Evolutionary conservation across 2,113 vertebrate genomes (phyloP), one percentile per base, ranked within the genome.

Genomic region (Empidonax alnorum): DNA sequence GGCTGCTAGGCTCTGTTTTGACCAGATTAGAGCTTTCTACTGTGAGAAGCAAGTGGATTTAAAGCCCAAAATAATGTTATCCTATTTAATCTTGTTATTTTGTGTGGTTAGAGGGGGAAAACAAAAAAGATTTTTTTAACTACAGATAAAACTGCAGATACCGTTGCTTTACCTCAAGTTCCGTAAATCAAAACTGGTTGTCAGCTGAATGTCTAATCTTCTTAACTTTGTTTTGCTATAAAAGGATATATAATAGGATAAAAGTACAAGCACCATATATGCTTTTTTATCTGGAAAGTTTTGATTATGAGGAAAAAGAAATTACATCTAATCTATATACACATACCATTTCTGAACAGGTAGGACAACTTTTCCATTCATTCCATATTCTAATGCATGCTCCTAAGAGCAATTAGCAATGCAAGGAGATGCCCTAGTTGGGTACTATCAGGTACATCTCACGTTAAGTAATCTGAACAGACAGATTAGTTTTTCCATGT

Each of bases 401-500:
- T 71, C 67, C 91, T 90, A 83, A 87, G 87, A 82, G 77, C 2
- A 61, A 96, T 88, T 90, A 96, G 85, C 82, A 71, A 33, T 55
- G 72, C 93, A 93, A 94, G 82, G 71, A 95, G 91, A 69, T 96
- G 91, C 14, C 90, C 95, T 63, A 67, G 33, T 67, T 95, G 5
- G 6, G 63, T 55, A 87, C 84, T 89, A 59, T 87, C 91, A 80
- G 55, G 55, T 74, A 65, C 39, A 80, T 77, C 87, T 91, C 78
- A 58, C 61, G 65, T 69, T 72, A 71, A 80, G 85, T 85, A 93
- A 95, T 59, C 78, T 80, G 42, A 91, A 93, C 75, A 94, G 59
- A 68, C 78, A 91, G 95, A 95, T 96, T 90, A 94, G 94, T 90
- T 95, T 93, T 94, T 77, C 84, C 87, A 81, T 71, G 84, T 91